Base-by-base conservation (phyloP, 2,113 vertebrate genomes). In the Vimba vimba region DNA sequence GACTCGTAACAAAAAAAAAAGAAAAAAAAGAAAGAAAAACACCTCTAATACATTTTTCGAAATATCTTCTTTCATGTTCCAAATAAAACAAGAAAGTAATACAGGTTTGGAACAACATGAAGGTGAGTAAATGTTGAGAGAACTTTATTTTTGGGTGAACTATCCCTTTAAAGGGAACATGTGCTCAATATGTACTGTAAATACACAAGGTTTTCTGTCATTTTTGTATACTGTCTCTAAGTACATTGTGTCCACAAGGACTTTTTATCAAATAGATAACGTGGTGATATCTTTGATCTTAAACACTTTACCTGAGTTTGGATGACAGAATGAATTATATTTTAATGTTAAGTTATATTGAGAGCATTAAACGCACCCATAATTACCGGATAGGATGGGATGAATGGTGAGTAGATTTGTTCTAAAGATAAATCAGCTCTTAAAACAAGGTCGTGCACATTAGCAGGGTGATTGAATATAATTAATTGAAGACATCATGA, bases 391-490 rank as follows among this genome's bases (percentile, higher is more conserved):
- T 43, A 9, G 68, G 33, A 39, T 71, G 21, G 68, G 36, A 71
- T 43, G 39, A 36, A n/a, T 43, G 68, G 19, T 23, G 21, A 43
- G 68, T 43, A 43, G 19, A 71, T 71, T 39, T 39, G 33, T 71
- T 71, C 68, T 23, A 39, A 71, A 71, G 33, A 71, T 71, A 71
- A 71, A 39, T 71, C 21, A 43, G 68, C 36, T 71, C 19, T 43
- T 71, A 71, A 36, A 71, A 71, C 68, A 43, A 71, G 68, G 36
- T 43, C 36, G n/a, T 71, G 21, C 39, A 71, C 68, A 71, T 43
- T 71, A 71, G 21, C 9, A 71, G 9, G 19, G 4, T 2, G 19
- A 23, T 23, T 43, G 36, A 71, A 71, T 43, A n/a, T 23, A 43
- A 43, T 43, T 71, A 19, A 71, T 36, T 43, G 21, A 71, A 43